A percentile compares a stretch with the other conserved stretches of the same genome.
Conservation (phyloP, 2,797 vertebrate genomes). For the Manis javanica region DNA sequence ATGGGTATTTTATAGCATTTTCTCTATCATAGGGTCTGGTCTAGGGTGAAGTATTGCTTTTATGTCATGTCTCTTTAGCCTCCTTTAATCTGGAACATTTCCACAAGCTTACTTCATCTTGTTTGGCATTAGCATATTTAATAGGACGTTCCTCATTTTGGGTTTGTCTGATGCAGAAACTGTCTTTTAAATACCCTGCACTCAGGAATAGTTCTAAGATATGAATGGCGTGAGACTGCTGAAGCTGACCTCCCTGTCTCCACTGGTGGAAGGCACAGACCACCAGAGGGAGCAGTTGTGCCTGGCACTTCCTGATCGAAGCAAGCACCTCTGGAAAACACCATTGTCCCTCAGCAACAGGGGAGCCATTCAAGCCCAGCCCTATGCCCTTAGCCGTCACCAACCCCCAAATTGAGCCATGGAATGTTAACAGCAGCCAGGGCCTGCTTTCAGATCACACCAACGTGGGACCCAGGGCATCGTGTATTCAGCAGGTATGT, state of each 20-base stretch:
- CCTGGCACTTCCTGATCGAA: conserved; percentile 45
- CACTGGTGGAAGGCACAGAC: conserved; percentile 57
- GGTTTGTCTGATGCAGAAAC: conserved; percentile 48
- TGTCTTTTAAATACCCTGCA: conserved; percentile 52
- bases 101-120: conserved; percentile 34
- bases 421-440: neutral
- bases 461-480: neutral
- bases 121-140: conserved; percentile 51
- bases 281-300: conserved; percentile 70
- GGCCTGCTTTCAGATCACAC: conserved; percentile 27
- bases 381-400: conserved; percentile 5
- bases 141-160: neutral
- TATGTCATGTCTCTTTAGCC: conserved; percentile 32
- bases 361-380: conserved; percentile 38
- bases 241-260: conserved; percentile 29
- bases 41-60: conserved; percentile 15
- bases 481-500: conserved; percentile 39
- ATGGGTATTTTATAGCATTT: neutral
- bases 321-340: conserved; percentile 12
- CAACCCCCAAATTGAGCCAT: neutral
- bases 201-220: conserved; percentile 33
- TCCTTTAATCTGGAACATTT: conserved; percentile 23
- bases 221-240: neutral
- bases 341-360: conserved; percentile 42
- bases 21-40: conserved; percentile 14